These are phyloP conservation scores for Pilophorus perplexus DNA, from an alignment of 2,888 invertebrate species.

Conservation along the genomic window DNA sequence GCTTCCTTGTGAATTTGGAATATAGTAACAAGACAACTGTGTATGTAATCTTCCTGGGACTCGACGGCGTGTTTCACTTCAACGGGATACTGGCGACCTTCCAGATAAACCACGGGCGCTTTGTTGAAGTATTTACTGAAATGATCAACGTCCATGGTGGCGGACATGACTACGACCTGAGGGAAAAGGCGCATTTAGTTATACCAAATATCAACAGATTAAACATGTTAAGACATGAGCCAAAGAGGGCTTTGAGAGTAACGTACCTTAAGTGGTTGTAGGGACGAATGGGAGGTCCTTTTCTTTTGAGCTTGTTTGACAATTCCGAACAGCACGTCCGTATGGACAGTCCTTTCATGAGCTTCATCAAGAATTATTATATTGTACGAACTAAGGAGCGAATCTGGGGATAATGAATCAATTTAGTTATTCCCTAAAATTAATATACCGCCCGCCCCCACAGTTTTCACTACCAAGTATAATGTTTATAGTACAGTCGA, in stretches of 20 bases:
- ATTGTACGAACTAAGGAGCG: slow-evolving; percentile 71
- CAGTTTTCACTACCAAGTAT: too few relatives aligned
- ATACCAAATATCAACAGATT: not conserved
- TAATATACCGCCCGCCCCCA: too few relatives aligned
- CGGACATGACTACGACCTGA: slow-evolving; percentile 85
- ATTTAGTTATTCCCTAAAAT: too few relatives aligned
- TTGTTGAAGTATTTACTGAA: slow-evolving; percentile 86
- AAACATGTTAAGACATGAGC: too few relatives aligned
- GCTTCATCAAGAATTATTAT: slow-evolving; percentile 90
- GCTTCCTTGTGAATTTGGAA: slow-evolving; percentile 84
- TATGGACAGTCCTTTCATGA: slow-evolving; percentile 91
- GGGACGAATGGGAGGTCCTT: slow-evolving; percentile 58
- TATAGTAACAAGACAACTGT: slow-evolving; percentile 77
- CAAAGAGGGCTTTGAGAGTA: not conserved
- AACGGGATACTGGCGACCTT: slow-evolving; percentile 83
- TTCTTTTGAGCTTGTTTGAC: slow-evolving; percentile 81
- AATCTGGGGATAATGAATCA: slow-evolving; percentile 59
- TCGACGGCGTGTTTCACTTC: slow-evolving; percentile 69
- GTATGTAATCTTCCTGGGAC: slow-evolving; percentile 78
- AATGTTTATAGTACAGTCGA: too few relatives aligned
- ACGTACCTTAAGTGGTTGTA: slow-evolving; percentile 63
- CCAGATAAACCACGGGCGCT: slow-evolving; percentile 81
- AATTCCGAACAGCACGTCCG: slow-evolving; percentile 90
- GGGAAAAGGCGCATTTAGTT: slow-evolving; percentile 45
- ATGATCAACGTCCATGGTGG: slow-evolving; percentile 94